phyloP scores from a whole-genome alignment of 2,113 vertebrate species.

The Otolemur garnettii region DNA sequence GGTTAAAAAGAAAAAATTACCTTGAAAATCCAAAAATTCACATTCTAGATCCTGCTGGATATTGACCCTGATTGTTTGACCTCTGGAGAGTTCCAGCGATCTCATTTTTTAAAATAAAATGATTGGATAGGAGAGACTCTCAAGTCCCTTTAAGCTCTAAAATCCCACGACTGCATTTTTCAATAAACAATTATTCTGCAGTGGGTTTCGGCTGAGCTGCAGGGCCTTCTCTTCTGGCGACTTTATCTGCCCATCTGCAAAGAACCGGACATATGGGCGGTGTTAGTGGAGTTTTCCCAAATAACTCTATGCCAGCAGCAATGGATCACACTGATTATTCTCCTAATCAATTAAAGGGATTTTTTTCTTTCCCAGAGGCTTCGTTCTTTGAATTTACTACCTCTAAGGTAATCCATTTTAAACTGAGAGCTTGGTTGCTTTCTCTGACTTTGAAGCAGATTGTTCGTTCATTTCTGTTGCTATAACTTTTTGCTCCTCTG shows the following conservation, averaged over 20 bases:
- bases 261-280: neutral
- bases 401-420: neutral
- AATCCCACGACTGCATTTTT: neutral
- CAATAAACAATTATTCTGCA: neutral
- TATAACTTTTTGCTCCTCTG: neutral
- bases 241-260: neutral
- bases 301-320: neutral
- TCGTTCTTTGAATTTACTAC: constrained; percentile 25
- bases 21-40: neutral
- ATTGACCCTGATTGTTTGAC: neutral
- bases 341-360: neutral
- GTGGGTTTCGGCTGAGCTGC: neutral
- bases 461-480: neutral
- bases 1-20: neutral
- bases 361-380: neutral
- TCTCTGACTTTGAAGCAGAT: neutral
- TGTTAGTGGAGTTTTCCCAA: constrained; percentile 6
- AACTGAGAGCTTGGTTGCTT: neutral
- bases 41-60: neutral
- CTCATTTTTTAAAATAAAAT: neutral
- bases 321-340: neutral
- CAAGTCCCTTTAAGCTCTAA: neutral
- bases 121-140: neutral
- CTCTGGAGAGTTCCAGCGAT: neutral
- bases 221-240: neutral